These are phyloP conservation scores for Phenganax marumi DNA, from an alignment of 92 coral and sea anemone species.

Conservation along the genomic window DNA sequence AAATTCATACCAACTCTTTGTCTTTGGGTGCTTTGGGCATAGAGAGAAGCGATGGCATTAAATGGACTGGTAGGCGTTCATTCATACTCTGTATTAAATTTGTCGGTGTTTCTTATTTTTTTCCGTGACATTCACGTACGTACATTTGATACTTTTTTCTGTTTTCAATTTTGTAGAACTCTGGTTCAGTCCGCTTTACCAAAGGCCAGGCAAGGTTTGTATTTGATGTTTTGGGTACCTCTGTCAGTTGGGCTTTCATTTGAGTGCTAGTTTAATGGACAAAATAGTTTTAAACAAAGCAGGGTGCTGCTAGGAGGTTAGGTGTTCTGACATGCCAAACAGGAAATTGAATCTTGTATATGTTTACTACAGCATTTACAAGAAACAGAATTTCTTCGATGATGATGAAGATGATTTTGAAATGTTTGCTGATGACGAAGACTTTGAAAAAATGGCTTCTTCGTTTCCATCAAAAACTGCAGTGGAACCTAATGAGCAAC, in stretches of 20 bases:
- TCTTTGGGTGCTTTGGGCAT: neutral
- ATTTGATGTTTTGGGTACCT: neutral
- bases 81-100: neutral
- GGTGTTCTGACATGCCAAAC: no score
- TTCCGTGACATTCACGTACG: neutral
- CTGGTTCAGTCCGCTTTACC: slow-evolving; percentile 18
- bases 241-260: neutral
- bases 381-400: slow-evolving; percentile 32
- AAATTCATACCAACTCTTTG: no score
- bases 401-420: slow-evolving; percentile 53
- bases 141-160: neutral
- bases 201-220: neutral
- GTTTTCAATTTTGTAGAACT: slow-evolving; percentile 6
- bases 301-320: no score
- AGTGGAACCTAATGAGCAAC: slow-evolving; percentile 43
- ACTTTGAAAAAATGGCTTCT: slow-evolving; percentile 21
- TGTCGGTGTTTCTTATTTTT: neutral
- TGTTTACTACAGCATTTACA: neutral
- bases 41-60: neutral
- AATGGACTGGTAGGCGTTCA: neutral
- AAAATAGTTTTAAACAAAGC: neutral
- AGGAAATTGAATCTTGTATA: neutral
- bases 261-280: neutral
- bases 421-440: slow-evolving; percentile 36
- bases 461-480: neutral